phyloP scores from a whole-genome alignment of 2,113 vertebrate genomes.

The Rhabdornis inornatus region DNA sequence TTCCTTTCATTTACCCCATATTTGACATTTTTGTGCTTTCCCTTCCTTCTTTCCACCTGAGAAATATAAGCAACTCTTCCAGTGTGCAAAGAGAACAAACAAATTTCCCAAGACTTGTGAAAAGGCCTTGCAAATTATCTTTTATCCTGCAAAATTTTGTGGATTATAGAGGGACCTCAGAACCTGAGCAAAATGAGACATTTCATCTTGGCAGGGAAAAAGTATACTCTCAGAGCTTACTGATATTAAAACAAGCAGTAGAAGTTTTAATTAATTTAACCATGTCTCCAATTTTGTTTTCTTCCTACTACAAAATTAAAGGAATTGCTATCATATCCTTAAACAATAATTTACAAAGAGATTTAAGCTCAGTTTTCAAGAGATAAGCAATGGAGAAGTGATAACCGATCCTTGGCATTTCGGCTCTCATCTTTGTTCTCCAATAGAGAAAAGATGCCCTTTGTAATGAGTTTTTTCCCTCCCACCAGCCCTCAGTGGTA shows the following conservation, averaged over 20 bases:
- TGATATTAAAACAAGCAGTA: background rate
- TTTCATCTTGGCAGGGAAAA: background rate
- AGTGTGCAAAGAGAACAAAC: background rate
- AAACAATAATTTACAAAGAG: background rate
- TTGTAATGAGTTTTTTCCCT: conserved; percentile 48
- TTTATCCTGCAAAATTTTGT: background rate
- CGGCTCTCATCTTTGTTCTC: background rate
- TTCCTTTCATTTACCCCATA: background rate
- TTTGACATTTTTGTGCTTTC: background rate
- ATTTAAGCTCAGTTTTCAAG: background rate
- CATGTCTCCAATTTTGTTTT: background rate
- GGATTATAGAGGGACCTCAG: background rate
- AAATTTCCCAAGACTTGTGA: background rate
- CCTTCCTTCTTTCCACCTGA: background rate
- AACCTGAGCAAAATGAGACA: background rate
- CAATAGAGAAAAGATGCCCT: background rate
- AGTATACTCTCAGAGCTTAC: background rate
- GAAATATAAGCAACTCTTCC: background rate
- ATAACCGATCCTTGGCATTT: conserved; percentile 13
- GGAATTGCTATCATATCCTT: background rate
- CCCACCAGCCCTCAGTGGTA: conserved; percentile 12
- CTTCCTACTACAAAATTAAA: background rate
- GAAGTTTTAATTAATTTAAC: background rate
- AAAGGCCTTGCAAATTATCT: background rate
- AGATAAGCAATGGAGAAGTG: background rate